Evolutionary conservation across 2,888 invertebrate species (phyloP), one percentile per base, ranked within the genome.

Genomic region (Strigamia transsilvanica): DNA sequence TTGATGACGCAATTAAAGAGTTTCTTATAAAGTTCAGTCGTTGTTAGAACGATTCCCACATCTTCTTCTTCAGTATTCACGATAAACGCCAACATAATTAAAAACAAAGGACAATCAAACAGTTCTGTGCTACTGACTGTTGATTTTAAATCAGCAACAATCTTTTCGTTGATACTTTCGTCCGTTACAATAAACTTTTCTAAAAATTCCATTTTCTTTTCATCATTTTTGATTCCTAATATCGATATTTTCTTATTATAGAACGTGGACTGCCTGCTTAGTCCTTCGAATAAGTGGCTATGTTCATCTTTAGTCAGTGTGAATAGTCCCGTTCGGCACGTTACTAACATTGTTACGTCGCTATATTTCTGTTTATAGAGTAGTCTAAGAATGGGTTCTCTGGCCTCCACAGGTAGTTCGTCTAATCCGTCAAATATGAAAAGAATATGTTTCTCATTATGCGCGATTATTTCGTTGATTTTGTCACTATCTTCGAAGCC

Each of bases 11-110:
- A 32, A 32, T 32, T 73, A 10, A 73, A 73, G 32, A 73, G 73
- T 32, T 27, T 27, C n/a, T 73, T 27, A 32, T n/a, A 73, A 5
- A 73, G n/a, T 27, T 32, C 15, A 6, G 73, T 73, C 5, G 12
- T 27, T 5, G 32, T 15, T 0, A 2, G 5, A 10, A 73, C 2
- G 5, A 12, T 12, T 13, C 3, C 15, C 73, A 73, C 27, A 23
- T 66, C 9, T 27, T 27, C 27, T 12, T 23, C 32, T n/a, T 32
- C 18, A 38, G 38, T 56, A 27, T 27, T 10, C n/a, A 13, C 73
- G 12, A 73, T 73, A n/a, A 73, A 73, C 13, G 73, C 73, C n/a
- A 73, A 73, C n/a, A 73, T 15, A 9, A 32, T 73, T 73, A 73
- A 73, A 12, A 73, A 32, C 15, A 73, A 73, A 27, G 73, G 73